A percentile compares a stretch with the other conserved stretches of the same genome.
Evolutionary conservation across 2,113 vertebrate species (phyloP).

Genomic region (Ictalurus furcatus): DNA sequence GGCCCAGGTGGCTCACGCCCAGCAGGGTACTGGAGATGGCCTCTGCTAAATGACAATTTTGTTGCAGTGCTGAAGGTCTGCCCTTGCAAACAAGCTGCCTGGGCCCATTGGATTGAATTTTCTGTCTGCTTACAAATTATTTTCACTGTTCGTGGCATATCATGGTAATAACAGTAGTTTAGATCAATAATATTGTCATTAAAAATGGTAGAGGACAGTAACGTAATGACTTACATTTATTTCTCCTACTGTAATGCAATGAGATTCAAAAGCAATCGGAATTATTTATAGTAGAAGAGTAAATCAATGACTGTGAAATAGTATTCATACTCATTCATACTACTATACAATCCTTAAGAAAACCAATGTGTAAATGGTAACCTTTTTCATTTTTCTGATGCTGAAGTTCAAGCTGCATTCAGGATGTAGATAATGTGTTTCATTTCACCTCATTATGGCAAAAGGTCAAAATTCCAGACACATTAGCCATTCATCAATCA

Average conservation of each 20-base stretch:
- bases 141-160: slow-evolving; percentile 14
- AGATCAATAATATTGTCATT: slow-evolving; percentile 30
- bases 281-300: neutral
- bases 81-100: slow-evolving; percentile 21
- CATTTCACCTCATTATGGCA: slow-evolving; percentile 42
- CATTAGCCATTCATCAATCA: slow-evolving; percentile 45
- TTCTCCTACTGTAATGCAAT: neutral
- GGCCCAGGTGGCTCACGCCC: slow-evolving; percentile 44
- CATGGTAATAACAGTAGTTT: slow-evolving; percentile 21
- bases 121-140: slow-evolving; percentile 37
- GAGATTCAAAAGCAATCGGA: neutral
- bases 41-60: slow-evolving; percentile 53
- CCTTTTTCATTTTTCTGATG: neutral
- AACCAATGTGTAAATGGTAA: neutral
- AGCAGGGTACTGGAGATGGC: slow-evolving; percentile 35
- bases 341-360: too few species aligned
- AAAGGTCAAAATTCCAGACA: slow-evolving; percentile 35
- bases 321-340: neutral
- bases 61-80: slow-evolving; percentile 52
- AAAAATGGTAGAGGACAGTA: slow-evolving; percentile 15
- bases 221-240: neutral
- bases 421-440: neutral
- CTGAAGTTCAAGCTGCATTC: neutral
- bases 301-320: neutral
- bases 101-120: slow-evolving; percentile 47